These are phyloP conservation scores for Volucella inflata DNA, from an alignment of 2,888 invertebrate genomes.

Conservation along the genomic window DNA sequence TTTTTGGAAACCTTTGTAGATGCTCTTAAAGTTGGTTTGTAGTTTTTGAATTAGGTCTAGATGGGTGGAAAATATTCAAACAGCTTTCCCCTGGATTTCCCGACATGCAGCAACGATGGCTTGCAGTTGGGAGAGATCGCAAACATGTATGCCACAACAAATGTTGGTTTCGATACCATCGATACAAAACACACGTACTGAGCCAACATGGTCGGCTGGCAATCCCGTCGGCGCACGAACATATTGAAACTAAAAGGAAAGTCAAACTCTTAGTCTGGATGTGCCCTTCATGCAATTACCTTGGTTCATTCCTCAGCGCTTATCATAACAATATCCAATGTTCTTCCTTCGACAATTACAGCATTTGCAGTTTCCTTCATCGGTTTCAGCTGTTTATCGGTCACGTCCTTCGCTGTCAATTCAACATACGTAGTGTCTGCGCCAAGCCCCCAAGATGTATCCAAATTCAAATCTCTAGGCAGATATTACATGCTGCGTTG, in stretches of 20 bases:
- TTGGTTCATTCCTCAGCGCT: slow-evolving; percentile 86
- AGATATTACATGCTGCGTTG: slow-evolving; percentile 93
- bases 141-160: slow-evolving; percentile 95
- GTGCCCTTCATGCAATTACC: slow-evolving; percentile 57
- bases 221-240: slow-evolving; percentile 86
- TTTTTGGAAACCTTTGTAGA: slow-evolving; percentile 87
- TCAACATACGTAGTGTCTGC: slow-evolving; percentile 90
- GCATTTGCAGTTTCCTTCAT: slow-evolving; percentile 88
- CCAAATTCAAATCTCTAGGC: slow-evolving; percentile 87
- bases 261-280: background rate
- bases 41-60: slow-evolving; percentile 90
- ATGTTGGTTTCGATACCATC: slow-evolving; percentile 91
- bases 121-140: slow-evolving; percentile 89
- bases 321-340: slow-evolving; percentile 86
- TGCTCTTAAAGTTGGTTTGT: slow-evolving; percentile 87
- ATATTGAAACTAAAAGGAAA: slow-evolving; percentile 77
- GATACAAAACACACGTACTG: slow-evolving; percentile 91
- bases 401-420: slow-evolving; percentile 85
- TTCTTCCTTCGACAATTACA: slow-evolving; percentile 86
- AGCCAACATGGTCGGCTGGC: slow-evolving; percentile 91
- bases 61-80: slow-evolving; percentile 85
- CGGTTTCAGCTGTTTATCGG: slow-evolving; percentile 84
- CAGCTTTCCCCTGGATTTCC: slow-evolving; percentile 89
- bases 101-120: slow-evolving; percentile 87
- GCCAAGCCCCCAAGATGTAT: slow-evolving; percentile 94